Evolutionary conservation across 1,140 invertebrate species (phyloP).

Genomic region (Zaprionus capensis): DNA sequence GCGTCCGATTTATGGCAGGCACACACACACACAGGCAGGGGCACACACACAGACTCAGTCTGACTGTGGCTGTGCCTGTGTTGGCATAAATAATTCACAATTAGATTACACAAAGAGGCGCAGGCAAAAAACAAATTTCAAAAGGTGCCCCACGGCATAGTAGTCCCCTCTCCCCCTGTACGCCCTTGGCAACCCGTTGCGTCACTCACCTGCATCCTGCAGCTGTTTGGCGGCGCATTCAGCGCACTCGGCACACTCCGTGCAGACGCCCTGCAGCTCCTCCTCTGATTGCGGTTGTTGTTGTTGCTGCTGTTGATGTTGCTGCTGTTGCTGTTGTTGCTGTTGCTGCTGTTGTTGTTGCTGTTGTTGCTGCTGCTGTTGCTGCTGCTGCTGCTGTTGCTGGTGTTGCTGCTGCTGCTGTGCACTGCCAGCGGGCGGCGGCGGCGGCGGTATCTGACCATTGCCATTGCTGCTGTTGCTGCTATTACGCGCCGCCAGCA

Average conservation of each 20-base stretch:
- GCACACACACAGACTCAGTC: constrained; percentile 3
- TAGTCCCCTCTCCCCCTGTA: not conserved
- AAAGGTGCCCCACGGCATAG: constrained; percentile 33
- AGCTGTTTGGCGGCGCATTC: constrained; percentile 84
- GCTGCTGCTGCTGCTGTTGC: constrained; percentile 37
- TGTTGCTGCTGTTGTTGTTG: constrained; percentile 58
- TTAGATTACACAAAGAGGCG: constrained; percentile 70
- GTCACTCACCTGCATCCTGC: constrained; percentile 76
- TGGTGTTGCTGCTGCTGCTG: constrained; percentile 54
- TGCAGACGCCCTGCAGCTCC: constrained; percentile 80
- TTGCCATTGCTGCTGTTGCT: constrained; percentile 30
- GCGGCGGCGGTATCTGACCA: constrained; percentile 75
- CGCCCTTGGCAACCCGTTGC: not conserved
- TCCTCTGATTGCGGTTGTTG: constrained; percentile 67
- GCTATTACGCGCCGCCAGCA: constrained; percentile 81
- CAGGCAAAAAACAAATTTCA: constrained; percentile 51
- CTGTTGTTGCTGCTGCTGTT: constrained; percentile 49
- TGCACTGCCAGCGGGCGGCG: constrained; percentile 65
- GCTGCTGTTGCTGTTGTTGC: constrained; percentile 57
- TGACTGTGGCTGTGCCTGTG: constrained; percentile 42
- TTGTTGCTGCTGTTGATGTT: constrained; percentile 48
- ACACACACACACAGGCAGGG: not conserved
- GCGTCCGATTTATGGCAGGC: constrained; percentile 53
- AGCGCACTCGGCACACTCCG: constrained; percentile 83
- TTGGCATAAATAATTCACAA: constrained; percentile 79